phyloP scores from a whole-genome alignment of 2,888 invertebrate genomes.

The Lepidocyrtinus sp. region DNA sequence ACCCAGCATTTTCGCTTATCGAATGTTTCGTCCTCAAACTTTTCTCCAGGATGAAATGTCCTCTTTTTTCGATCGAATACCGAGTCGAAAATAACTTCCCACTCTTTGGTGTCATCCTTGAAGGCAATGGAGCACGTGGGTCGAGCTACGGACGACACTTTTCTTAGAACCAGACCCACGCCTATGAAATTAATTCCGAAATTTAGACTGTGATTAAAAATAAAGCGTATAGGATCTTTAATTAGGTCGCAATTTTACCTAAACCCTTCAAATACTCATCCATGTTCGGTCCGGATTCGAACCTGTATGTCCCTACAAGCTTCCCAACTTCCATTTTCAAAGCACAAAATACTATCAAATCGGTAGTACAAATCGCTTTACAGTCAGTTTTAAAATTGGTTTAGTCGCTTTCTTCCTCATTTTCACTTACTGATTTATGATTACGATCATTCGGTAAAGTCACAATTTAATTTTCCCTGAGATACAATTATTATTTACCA shows the following conservation, averaged over 20 bases:
- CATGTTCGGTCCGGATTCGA: conserved; percentile 53
- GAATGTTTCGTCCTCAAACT: conserved; percentile 62
- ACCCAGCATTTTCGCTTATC: conserved; percentile 64
- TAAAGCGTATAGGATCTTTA: neutral
- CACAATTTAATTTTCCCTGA: too few relatives aligned
- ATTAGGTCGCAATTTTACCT: conserved; percentile 43
- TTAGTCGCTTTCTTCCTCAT: too few relatives aligned
- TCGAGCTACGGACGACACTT: conserved; percentile 62
- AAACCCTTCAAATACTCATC: conserved; percentile 65
- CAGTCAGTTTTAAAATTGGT: too few relatives aligned
- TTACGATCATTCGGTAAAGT: too few relatives aligned
- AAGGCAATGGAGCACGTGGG: conserved; percentile 56
- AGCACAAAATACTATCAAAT: too few relatives aligned
- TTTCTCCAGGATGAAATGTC: conserved; percentile 42
- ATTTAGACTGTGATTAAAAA: too few relatives aligned
- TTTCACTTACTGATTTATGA: too few relatives aligned
- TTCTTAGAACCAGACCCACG: conserved; percentile 65
- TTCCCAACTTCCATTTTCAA: too few relatives aligned
- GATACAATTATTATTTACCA: too few relatives aligned
- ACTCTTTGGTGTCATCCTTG: conserved; percentile 34
- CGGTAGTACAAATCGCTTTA: too few relatives aligned
- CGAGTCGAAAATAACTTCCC: conserved; percentile 55
- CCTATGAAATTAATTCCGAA: too few relatives aligned
- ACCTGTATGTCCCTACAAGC: conserved; percentile 53
- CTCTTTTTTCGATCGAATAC: conserved; percentile 54